Evolutionary conservation across 1,140 invertebrate species (phyloP).

Genomic region (Magallana gigas): DNA sequence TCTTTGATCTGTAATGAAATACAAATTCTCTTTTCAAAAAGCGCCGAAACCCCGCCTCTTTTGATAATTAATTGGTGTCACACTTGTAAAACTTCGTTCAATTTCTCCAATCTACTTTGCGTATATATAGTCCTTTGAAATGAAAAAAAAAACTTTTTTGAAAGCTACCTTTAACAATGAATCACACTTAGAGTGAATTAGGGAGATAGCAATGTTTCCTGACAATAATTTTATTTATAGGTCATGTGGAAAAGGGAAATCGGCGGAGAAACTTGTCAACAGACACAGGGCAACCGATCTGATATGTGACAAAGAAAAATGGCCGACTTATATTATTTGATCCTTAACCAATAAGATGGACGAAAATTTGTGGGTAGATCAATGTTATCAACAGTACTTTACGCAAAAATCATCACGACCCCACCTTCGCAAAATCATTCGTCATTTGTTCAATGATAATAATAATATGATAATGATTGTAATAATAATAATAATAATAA

Average conservation of each 20-base stretch:
- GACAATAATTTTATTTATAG: not conserved
- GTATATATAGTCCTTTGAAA: not conserved
- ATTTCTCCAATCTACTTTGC: not conserved
- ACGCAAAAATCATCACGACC: too few relatives aligned
- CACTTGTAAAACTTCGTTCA: too few relatives aligned
- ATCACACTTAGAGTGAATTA: constrained; percentile 1
- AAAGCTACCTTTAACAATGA: not conserved
- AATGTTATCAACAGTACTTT: not conserved
- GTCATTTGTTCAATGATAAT: too few relatives aligned
- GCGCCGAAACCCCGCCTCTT: too few relatives aligned
- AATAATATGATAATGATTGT: too few relatives aligned
- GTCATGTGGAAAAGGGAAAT: constrained; percentile 11
- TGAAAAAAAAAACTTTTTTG: not conserved
- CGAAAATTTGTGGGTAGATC: not conserved
- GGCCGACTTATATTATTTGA: not conserved
- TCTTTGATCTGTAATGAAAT: too few relatives aligned
- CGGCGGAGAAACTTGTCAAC: not conserved
- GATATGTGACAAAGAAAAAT: not conserved
- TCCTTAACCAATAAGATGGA: not conserved
- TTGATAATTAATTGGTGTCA: too few relatives aligned
- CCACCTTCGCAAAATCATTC: too few relatives aligned
- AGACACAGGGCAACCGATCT: not conserved
- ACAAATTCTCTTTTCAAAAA: too few relatives aligned
- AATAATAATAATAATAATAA: too few relatives aligned
- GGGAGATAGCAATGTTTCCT: not conserved